These are phyloP conservation scores for Camponotus vicinus DNA, from an alignment of 1,140 invertebrate species.

Conservation along the genomic window DNA sequence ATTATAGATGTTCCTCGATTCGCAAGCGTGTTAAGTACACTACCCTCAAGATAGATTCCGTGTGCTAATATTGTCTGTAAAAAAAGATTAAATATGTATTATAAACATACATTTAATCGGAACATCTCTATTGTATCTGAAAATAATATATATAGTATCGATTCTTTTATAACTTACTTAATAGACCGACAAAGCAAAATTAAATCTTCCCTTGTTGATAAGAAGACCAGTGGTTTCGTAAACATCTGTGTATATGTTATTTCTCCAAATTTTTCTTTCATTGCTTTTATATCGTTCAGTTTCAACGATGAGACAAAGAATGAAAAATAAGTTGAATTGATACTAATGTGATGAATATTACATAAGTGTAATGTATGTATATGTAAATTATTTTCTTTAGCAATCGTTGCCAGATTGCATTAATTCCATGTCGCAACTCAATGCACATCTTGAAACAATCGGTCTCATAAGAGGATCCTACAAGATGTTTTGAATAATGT, in stretches of 20 bases:
- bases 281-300: constrained; percentile 90
- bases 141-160: too few relatives aligned
- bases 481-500: neutral
- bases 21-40: constrained; percentile 61
- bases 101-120: too few relatives aligned
- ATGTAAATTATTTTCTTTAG: constrained; percentile 89
- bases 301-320: constrained; percentile 91
- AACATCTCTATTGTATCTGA: too few relatives aligned
- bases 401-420: constrained; percentile 91
- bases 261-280: constrained; percentile 79
- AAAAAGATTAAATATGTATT: too few relatives aligned
- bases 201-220: constrained; percentile 88
- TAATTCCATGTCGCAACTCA: constrained; percentile 91
- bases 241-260: constrained; percentile 90
- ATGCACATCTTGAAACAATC: constrained; percentile 94
- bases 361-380: constrained; percentile 87
- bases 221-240: constrained; percentile 92
- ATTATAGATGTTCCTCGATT: constrained; percentile 89
- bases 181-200: constrained; percentile 20
- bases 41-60: too few relatives aligned
- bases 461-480: constrained; percentile 89
- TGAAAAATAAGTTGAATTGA: constrained; percentile 52
- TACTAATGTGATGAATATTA: constrained; percentile 1
- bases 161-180: too few relatives aligned
- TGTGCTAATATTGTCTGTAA: too few relatives aligned